Base-by-base conservation (phyloP, 53 echinoderm and acorn worm genomes). In the Patiria pectinifera region DNA sequence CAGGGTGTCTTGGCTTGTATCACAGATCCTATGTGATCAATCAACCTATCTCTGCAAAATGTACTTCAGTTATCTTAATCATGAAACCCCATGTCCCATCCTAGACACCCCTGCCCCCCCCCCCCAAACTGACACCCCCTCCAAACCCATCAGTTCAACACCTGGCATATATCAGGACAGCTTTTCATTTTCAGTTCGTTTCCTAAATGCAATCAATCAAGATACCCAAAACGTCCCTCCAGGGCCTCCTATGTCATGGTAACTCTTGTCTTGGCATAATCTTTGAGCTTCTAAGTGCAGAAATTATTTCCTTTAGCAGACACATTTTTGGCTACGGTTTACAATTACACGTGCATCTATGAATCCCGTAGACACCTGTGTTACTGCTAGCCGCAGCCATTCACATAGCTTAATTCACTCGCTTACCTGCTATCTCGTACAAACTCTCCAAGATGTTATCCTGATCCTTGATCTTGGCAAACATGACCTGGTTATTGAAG, bases 401-500 rank as follows among this genome's bases (percentile, higher is more conserved):
- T 53, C 53, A 5, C 53, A 53, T 0, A 0, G 53, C 6, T 76
- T 76, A 2, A 25, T 24, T 45, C 24, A n/a, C 11, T 77, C 15
- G 24, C 93, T 92, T 94, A 97, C 99, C 99, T 91, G 99, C 99
- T 63, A 98, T 96, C 43, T 97, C 91, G 72, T 98, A 98, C 43
- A 98, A 92, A 18, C 90, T 95, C 75, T 94, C 94, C 2, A 98
- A 81, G 71, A 95, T 97, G 26, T 72, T 92, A 46, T 97, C 95
- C 16, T 93, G 91, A 46, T 98, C 99, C 59, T 95, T 93, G 76
- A 98, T 98, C 93, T 97, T 97, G 25, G 99, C 99, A 95, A 98
- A 98, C 99, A 98, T 98, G 89, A 98, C 99, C 69, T 98, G 99
- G 85, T 98, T 98, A 93, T 98, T 98, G 87, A 98, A 98, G 78